These are phyloP conservation scores for Sternotherus odoratus DNA, from an alignment of 2,797 vertebrate genomes.

Conservation along the genomic window DNA sequence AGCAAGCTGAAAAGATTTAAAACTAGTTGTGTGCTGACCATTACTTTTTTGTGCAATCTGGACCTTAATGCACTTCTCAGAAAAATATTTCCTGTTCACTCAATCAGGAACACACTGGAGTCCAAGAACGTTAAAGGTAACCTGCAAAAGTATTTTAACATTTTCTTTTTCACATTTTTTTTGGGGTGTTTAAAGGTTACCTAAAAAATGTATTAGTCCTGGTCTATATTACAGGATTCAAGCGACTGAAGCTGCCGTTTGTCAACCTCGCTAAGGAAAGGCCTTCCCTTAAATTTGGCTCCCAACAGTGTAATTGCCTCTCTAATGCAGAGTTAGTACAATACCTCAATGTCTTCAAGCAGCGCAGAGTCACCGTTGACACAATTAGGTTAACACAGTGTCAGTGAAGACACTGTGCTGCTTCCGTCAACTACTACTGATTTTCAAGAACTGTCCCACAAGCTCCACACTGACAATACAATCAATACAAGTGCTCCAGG, in stretches of 20 bases:
- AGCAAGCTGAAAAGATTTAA: neutral
- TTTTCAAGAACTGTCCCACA: neutral
- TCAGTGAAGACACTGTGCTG: neutral
- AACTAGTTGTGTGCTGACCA: neutral
- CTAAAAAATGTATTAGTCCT: neutral
- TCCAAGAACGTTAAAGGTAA: neutral
- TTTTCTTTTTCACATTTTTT: neutral
- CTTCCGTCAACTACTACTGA: neutral
- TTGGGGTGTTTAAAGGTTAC: neutral
- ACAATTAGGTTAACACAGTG: neutral
- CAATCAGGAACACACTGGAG: neutral
- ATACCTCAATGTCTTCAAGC: neutral
- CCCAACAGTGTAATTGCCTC: neutral
- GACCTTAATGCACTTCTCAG: neutral
- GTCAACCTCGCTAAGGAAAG: neutral
- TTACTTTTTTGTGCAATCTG: too few relatives aligned
- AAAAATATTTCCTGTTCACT: neutral
- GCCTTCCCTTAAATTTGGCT: neutral
- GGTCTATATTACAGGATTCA: neutral
- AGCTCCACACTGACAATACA: neutral
- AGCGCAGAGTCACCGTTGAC: neutral
- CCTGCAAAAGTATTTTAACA: neutral
- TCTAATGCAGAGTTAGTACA: neutral
- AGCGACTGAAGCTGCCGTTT: neutral
- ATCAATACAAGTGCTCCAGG: neutral